Evolutionary conservation across 2,888 invertebrate genomes (phyloP).

Genomic region (Pimpla rufipes): DNA sequence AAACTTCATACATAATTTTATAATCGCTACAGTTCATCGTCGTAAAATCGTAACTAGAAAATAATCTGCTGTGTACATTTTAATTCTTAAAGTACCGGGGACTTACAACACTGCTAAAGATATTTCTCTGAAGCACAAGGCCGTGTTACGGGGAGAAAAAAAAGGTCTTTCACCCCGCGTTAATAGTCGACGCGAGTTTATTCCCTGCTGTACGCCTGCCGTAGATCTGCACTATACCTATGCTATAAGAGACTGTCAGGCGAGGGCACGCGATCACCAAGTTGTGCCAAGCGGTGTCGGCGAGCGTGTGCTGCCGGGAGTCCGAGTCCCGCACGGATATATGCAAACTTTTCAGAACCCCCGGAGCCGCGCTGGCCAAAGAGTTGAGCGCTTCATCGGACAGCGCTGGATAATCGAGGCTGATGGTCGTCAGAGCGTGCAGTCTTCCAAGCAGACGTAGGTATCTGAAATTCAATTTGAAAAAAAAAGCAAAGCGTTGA

Average conservation of each 20-base stretch:
- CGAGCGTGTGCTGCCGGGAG: conserved; percentile 83
- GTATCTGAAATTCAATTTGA: conserved; percentile 74
- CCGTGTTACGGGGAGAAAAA: neutral
- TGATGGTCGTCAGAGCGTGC: conserved; percentile 82
- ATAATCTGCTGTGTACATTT: no score
- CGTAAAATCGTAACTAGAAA: no score
- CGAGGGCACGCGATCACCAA: conserved; percentile 83
- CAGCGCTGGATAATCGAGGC: conserved; percentile 86
- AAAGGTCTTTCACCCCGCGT: neutral
- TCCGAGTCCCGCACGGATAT: conserved; percentile 85
- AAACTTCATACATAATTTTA: no score
- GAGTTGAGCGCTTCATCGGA: conserved; percentile 84
- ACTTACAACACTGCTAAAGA: no score
- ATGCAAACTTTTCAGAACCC: conserved; percentile 82
- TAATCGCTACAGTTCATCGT: no score
- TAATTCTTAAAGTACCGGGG: no score
- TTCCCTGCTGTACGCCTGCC: neutral
- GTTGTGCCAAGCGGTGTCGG: conserved; percentile 84
- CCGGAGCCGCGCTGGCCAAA: conserved; percentile 83
- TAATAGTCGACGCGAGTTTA: neutral
- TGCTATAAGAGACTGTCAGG: conserved; percentile 84
- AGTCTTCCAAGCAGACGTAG: conserved; percentile 83
- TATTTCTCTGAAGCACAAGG: neutral
- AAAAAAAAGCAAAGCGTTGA: conserved; percentile 73
- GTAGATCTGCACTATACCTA: conserved; percentile 74